phyloP scores from a whole-genome alignment of 1,140 invertebrate genomes.

The Sycophila sp. region DNA sequence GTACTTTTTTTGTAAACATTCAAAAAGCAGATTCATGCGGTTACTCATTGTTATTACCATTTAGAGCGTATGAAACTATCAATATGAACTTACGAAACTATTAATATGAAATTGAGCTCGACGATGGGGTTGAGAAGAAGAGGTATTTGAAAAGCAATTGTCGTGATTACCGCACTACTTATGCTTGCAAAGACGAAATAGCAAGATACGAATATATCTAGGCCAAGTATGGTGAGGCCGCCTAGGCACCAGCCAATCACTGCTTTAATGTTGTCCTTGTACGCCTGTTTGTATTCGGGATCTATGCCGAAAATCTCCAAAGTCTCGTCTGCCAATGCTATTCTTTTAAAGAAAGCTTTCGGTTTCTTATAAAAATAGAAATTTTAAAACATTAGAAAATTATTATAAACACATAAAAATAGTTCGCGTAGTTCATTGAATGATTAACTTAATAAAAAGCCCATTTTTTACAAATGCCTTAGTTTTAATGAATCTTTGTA shows the following conservation, averaged over 20 bases:
- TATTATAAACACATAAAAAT: too few relatives aligned
- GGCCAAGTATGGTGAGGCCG: background rate
- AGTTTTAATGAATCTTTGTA: too few relatives aligned
- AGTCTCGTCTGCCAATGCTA: conserved; percentile 11
- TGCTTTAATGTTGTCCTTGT: background rate
- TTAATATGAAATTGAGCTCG: conserved; percentile 21
- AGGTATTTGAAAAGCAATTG: conserved; percentile 3
- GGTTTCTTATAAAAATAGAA: conserved; percentile 6
- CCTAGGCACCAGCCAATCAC: background rate
- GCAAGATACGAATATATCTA: too few relatives aligned
- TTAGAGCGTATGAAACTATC: too few relatives aligned
- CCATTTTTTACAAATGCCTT: too few relatives aligned
- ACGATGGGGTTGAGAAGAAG: conserved; percentile 2
- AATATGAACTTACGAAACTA: conserved; percentile 19
- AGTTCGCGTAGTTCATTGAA: too few relatives aligned
- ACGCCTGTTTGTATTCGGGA: background rate
- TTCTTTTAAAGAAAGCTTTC: background rate
- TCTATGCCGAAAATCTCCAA: conserved; percentile 24
- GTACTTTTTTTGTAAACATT: background rate
- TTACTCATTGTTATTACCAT: too few relatives aligned
- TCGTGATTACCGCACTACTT: background rate
- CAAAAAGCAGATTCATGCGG: too few relatives aligned
- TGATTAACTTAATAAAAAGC: too few relatives aligned
- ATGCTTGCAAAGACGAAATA: background rate
- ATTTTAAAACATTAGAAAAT: too few relatives aligned